phyloP scores from a whole-genome alignment of 2,888 invertebrate genomes.

The Automeris io region DNA sequence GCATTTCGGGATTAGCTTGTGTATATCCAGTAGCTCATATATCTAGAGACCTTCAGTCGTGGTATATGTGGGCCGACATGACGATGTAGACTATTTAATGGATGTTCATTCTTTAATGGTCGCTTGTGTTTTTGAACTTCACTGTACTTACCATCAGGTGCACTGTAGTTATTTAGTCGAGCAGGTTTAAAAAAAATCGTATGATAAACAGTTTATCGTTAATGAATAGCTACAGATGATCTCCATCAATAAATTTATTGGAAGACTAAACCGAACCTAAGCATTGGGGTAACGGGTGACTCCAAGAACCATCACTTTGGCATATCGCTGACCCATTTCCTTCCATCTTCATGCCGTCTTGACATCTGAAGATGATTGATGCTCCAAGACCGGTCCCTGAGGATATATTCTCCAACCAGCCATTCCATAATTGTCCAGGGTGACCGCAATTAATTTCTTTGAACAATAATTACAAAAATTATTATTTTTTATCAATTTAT shows the following conservation, averaged over 20 bases:
- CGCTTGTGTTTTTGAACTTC: too few relatives aligned
- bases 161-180: too few relatives aligned
- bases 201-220: neutral
- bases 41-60: too few relatives aligned
- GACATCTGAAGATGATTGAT: conserved; percentile 94
- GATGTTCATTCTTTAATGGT: too few relatives aligned
- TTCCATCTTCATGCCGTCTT: conserved; percentile 92
- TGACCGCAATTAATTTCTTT: conserved; percentile 98
- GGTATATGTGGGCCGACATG: too few relatives aligned
- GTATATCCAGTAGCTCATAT: too few relatives aligned
- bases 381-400: conserved; percentile 93
- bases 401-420: conserved; percentile 95
- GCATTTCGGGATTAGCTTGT: too few relatives aligned
- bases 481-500: too few relatives aligned
- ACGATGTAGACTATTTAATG: too few relatives aligned
- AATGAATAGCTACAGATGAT: neutral
- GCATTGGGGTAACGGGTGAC: conserved; percentile 94
- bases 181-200: neutral
- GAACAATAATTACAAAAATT: conserved; percentile 13
- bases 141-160: too few relatives aligned
- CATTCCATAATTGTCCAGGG: conserved; percentile 95
- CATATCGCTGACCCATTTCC: conserved; percentile 95
- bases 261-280: conserved; percentile 75
- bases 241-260: neutral
- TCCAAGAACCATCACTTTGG: conserved; percentile 96